Conservation (phyloP, 2,113 vertebrate species). For the Pteropus alecto region DNA sequence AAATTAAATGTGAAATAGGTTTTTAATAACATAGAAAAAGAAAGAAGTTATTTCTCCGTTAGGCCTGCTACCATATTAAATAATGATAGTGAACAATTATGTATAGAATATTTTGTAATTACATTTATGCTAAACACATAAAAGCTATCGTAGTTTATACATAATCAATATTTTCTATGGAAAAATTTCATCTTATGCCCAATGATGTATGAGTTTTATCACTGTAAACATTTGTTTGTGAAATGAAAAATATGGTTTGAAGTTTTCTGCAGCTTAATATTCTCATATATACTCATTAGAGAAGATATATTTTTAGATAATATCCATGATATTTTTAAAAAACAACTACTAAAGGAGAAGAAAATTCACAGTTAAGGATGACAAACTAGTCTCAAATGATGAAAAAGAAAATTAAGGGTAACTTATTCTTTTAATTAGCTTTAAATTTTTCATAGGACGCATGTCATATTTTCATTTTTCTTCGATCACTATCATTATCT, state of each 20-base stretch:
- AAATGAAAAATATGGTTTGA: not conserved
- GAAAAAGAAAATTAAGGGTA: not conserved
- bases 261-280: not conserved
- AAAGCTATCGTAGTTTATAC: not conserved
- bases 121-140: not conserved
- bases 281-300: not conserved
- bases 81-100: conserved; percentile 25
- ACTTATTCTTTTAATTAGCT: not conserved
- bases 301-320: not conserved
- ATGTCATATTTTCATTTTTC: conserved; percentile 20
- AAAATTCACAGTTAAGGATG: not conserved
- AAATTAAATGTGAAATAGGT: conserved; percentile 26
- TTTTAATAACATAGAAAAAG: not conserved
- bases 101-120: not conserved
- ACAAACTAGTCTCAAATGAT: conserved; percentile 34
- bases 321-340: not conserved
- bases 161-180: conserved; percentile 16
- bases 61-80: not conserved
- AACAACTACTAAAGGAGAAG: conserved; percentile 11
- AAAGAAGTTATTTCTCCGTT: not conserved
- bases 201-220: not conserved
- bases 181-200: not conserved
- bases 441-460: not conserved
- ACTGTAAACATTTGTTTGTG: conserved; percentile 23
- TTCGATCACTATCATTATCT: not conserved